Evolutionary conservation across 2,888 invertebrate genomes (phyloP).

Genomic region (Nomada goodeniana): DNA sequence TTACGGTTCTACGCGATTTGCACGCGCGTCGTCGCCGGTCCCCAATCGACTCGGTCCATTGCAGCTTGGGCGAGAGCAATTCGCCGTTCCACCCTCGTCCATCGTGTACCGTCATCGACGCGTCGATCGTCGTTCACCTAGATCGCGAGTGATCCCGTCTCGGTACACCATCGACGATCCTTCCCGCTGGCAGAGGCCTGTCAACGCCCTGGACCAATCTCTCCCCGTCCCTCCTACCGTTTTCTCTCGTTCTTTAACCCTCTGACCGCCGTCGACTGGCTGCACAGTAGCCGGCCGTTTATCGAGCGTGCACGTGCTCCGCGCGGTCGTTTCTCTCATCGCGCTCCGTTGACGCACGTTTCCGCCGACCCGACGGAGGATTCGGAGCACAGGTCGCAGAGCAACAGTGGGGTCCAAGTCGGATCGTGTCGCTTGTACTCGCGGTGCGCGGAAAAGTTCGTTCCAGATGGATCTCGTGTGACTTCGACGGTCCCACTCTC

Average conservation of each 20-base stretch:
- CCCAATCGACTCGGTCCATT: neutral
- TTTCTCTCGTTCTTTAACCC: constrained; percentile 7
- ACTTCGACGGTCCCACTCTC: neutral
- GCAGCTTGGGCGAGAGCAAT: neutral
- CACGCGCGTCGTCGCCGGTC: neutral
- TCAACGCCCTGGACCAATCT: constrained; percentile 48
- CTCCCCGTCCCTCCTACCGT: neutral
- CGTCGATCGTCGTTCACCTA: neutral
- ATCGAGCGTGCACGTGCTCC: constrained; percentile 67
- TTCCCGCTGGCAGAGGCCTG: constrained; percentile 17
- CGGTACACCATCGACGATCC: constrained; percentile 19
- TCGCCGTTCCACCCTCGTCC: neutral
- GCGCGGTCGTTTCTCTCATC: constrained; percentile 7
- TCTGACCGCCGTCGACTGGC: constrained; percentile 20
- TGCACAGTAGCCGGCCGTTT: constrained; percentile 50
- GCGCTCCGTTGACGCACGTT: constrained; percentile 39
- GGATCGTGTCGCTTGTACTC: neutral
- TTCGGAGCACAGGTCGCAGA: neutral
- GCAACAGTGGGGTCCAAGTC: no score
- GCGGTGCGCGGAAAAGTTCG: no score
- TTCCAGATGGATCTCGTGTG: neutral
- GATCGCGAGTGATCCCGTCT: neutral
- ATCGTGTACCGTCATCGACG: neutral
- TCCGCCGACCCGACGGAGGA: constrained; percentile 14
- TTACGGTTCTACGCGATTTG: constrained; percentile 52